Conservation (phyloP, 2,113 vertebrate species). For the Strigops habroptila region DNA sequence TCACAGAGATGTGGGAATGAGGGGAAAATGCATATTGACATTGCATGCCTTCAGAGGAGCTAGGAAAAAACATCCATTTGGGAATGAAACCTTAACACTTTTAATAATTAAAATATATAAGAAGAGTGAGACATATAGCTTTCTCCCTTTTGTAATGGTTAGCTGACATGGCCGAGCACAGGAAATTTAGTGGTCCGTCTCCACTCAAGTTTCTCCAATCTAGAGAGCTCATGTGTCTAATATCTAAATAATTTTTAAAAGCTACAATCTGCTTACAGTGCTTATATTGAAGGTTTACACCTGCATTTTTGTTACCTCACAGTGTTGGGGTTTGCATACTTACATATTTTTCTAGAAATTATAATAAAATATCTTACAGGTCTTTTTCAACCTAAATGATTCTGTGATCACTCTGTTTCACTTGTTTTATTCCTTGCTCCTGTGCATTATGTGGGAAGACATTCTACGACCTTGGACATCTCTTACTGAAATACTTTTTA, state of each 20-base stretch:
- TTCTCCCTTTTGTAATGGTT: neutral
- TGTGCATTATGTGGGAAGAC: neutral
- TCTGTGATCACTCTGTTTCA: neutral
- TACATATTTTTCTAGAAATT: neutral
- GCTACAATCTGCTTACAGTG: neutral
- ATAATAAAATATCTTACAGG: neutral
- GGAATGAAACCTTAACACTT: neutral
- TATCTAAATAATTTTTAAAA: neutral
- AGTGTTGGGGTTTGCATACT: neutral
- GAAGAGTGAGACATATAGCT: neutral
- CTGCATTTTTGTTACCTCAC: neutral
- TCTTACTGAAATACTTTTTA: neutral
- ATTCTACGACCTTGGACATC: fast-evolving
- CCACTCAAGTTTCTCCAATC: neutral
- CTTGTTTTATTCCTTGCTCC: neutral
- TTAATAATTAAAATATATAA: neutral
- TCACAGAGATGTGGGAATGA: neutral
- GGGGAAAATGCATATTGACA: neutral
- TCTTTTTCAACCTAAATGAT: neutral
- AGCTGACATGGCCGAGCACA: neutral
- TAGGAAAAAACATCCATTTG: neutral
- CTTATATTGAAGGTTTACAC: neutral
- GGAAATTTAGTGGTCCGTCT: neutral
- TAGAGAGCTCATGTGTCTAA: neutral
- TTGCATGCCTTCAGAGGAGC: neutral